Conservation (phyloP, 2,797 vertebrate species). For the Serranus cabrilla region DNA sequence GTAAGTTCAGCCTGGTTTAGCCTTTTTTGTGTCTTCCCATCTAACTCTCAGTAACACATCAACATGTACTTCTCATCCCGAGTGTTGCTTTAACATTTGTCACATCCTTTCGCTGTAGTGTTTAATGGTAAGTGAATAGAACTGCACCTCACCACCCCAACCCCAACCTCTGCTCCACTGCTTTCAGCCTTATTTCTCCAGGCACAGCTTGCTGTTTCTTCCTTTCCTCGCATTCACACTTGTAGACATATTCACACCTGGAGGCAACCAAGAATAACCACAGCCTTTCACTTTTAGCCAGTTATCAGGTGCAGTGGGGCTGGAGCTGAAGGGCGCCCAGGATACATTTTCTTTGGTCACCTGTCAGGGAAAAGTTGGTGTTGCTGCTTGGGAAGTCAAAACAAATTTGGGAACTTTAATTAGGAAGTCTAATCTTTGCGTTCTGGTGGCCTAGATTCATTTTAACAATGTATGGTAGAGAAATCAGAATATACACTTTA, state of each 20-base stretch:
- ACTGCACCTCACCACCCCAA: conserved; percentile 13
- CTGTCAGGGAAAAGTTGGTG: conserved; percentile 12
- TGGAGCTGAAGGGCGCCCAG: conserved; percentile 3
- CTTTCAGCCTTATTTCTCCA: conserved; percentile 32
- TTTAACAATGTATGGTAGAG: background rate
- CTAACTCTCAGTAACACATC: background rate
- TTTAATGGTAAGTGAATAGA: conserved; percentile 5
- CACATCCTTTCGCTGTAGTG: conserved; percentile 47
- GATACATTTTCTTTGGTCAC: conserved; percentile 3
- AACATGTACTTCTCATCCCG: background rate
- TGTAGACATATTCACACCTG: conserved; percentile 27
- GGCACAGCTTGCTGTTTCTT: conserved; percentile 7
- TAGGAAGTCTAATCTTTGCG: background rate
- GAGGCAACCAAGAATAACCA: conserved; percentile 22
- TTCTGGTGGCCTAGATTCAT: background rate
- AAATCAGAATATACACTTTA: background rate
- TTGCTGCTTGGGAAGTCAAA: conserved; percentile 4
- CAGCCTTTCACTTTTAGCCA: conserved; percentile 6
- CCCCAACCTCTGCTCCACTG: background rate
- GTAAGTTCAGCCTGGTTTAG: too few species aligned
- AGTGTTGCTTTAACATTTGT: conserved; percentile 42
- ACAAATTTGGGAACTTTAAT: conserved; percentile 12
- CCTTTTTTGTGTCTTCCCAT: background rate
- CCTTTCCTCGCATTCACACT: conserved; percentile 6
- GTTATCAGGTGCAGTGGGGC: conserved; percentile 6